Evolutionary conservation across 2,888 invertebrate species (phyloP).

Genomic region (Drosophila barbarae): DNA sequence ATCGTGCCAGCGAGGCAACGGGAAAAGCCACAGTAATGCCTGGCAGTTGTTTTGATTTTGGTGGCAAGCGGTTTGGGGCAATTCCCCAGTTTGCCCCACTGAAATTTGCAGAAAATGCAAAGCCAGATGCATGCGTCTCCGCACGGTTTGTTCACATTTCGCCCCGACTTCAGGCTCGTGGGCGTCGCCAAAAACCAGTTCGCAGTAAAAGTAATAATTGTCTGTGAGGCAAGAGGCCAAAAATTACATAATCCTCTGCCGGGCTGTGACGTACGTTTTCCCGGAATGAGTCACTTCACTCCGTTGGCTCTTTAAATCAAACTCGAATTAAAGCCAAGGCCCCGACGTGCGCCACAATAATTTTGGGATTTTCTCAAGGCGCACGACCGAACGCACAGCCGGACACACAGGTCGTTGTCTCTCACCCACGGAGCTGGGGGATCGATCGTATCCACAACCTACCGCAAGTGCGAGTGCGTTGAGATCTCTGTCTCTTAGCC

Average conservation of each 20-base stretch:
- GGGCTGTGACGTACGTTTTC: constrained; percentile 69
- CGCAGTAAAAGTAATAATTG: constrained; percentile 71
- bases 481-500: constrained; percentile 51
- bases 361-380: constrained; percentile 76
- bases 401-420: constrained; percentile 63
- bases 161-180: constrained; percentile 59
- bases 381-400: constrained; percentile 25
- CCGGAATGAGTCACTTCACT: constrained; percentile 58
- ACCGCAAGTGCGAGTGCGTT: constrained; percentile 66
- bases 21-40: constrained; percentile 43
- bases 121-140: constrained; percentile 6
- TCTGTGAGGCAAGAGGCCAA: constrained; percentile 43
- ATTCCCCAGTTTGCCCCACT: constrained; percentile 26
- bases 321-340: constrained; percentile 71
- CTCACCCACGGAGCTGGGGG: constrained; percentile 53
- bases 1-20: constrained; percentile 20
- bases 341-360: constrained; percentile 66
- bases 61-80: constrained; percentile 15
- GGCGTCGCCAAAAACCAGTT: constrained; percentile 62
- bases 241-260: constrained; percentile 65
- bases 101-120: constrained; percentile 9
- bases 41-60: constrained; percentile 26
- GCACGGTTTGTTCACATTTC: constrained; percentile 64
- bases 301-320: constrained; percentile 66
- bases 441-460: constrained; percentile 60